Evolutionary conservation across 2,888 invertebrate species (phyloP).

Genomic region (Didymodactylos carnosus): DNA sequence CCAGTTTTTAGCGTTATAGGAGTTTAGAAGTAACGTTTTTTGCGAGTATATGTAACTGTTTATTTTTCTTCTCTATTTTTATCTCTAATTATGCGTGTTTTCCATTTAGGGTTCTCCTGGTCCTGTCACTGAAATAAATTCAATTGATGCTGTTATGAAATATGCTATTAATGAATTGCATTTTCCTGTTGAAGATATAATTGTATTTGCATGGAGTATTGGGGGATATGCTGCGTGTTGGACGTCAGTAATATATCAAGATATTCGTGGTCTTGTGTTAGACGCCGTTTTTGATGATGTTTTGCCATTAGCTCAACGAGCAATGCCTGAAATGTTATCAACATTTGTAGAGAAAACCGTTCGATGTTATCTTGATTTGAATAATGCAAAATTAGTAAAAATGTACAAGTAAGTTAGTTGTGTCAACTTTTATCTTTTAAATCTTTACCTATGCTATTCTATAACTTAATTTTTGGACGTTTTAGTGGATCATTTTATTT

Average conservation of each 20-base stretch:
- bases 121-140: constrained; percentile 48
- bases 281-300: constrained; percentile 95
- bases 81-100: too few relatives aligned
- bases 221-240: constrained; percentile 67
- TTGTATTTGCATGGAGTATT: constrained; percentile 81
- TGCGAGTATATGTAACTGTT: too few relatives aligned
- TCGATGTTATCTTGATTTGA: constrained; percentile 13
- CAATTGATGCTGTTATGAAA: constrained; percentile 71
- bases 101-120: constrained; percentile 4
- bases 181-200: constrained; percentile 52
- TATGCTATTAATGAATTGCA: constrained; percentile 64
- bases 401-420: too few relatives aligned
- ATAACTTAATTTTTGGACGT: too few relatives aligned
- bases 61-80: too few relatives aligned
- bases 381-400: constrained; percentile 11
- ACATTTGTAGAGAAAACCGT: constrained; percentile 11
- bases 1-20: too few relatives aligned
- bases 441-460: too few relatives aligned
- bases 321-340: constrained; percentile 4
- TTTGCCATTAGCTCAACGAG: constrained; percentile 51
- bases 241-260: constrained; percentile 72
- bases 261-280: constrained; percentile 57
- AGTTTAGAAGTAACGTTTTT: too few relatives aligned
- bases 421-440: too few relatives aligned
- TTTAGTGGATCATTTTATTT: constrained; percentile 60